Evolutionary conservation across 2,797 vertebrate species (phyloP).

Genomic region (Otolemur crassicaudatus): DNA sequence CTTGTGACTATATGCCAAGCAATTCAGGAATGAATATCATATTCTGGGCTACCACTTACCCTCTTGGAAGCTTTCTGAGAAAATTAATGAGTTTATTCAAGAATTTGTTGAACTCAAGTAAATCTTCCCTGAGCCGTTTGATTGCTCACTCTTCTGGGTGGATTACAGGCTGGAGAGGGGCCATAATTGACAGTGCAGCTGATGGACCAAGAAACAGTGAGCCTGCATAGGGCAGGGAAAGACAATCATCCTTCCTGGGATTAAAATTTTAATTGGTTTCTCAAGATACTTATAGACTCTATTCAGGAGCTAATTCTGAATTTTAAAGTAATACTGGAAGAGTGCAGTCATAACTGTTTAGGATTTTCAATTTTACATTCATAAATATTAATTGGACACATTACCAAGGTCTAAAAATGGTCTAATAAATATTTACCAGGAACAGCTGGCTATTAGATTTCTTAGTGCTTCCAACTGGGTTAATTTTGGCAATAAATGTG

Average conservation of each 20-base stretch:
- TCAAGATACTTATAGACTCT: slow-evolving; percentile 53
- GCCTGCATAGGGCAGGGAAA: neutral
- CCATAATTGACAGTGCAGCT: neutral
- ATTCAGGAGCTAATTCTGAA: slow-evolving; percentile 65
- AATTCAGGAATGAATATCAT: slow-evolving; percentile 58
- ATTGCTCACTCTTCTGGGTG: slow-evolving; percentile 8
- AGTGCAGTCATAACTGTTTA: slow-evolving; percentile 40
- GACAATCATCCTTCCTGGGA: slow-evolving; percentile 34
- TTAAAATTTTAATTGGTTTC: slow-evolving; percentile 71
- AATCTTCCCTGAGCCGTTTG: slow-evolving; percentile 59
- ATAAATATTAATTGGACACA: slow-evolving; percentile 75
- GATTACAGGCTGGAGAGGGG: slow-evolving; percentile 46
- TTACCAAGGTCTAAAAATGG: slow-evolving; percentile 63
- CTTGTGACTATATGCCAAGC: slow-evolving; percentile 36
- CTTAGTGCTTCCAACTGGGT: slow-evolving; percentile 51
- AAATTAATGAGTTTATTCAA: slow-evolving; percentile 50
- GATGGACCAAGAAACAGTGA: neutral
- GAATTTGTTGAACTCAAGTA: slow-evolving; percentile 58
- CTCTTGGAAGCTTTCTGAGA: slow-evolving; percentile 65
- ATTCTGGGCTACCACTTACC: slow-evolving; percentile 10
- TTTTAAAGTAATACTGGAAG: slow-evolving; percentile 62
- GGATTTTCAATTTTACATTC: slow-evolving; percentile 64
- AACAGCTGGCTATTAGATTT: slow-evolving; percentile 49
- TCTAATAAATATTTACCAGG: slow-evolving; percentile 75
- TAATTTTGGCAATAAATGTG: slow-evolving; percentile 62